Base-by-base conservation (phyloP, 1,140 invertebrate genomes). In the Goniozus legneri region DNA sequence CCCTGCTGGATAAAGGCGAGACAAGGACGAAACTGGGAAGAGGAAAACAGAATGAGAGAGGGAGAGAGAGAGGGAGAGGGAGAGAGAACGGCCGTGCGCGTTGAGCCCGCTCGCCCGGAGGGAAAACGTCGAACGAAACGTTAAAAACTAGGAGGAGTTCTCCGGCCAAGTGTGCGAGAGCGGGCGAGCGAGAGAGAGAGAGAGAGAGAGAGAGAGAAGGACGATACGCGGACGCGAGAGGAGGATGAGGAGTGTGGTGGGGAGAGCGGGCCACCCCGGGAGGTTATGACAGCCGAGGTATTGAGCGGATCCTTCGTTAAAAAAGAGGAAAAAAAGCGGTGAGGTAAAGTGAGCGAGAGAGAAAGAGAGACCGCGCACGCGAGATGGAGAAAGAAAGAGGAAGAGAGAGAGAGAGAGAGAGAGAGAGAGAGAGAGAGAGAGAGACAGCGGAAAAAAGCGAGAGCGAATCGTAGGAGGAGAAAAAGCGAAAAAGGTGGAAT, bases 271-370 rank as follows among this genome's bases (percentile, higher is more conserved):
- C 52, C 48, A 60, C 61, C 56, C 56, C 63, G 68, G 65, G 64
- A 71, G 71, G 69, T 72, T 75, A 73, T 75, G 72, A 75, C 69
- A 73, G 71, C 65, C 72, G 67, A 73, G 71, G 70, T 74, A 73
- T 74, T 71, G 71, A 74, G 71, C 71, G 71, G 68, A 73, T 73
- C 69, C 69, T 74, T 74, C 71, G 70, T 74, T 73, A 71, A 73
- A 73, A 67, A 69, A 69, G 67, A 60, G 56, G 58, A 43, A 64
- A 66, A 52, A 62, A 51, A 47, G 49, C 46, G 50, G 45, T 52
- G 15, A 30, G 16, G 40, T 8, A 18, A 41, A 52, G n/a, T n/a
- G n/a, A n/a, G 48, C 31, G 36, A 34, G 47, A 45, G 15, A 37
- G 27, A 40, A 8, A 32, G 35, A 41, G 34, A 40, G 30, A 43